Evolutionary conservation across 2,113 vertebrate species (phyloP).

Genomic region (Ceyx cyanopectus): DNA sequence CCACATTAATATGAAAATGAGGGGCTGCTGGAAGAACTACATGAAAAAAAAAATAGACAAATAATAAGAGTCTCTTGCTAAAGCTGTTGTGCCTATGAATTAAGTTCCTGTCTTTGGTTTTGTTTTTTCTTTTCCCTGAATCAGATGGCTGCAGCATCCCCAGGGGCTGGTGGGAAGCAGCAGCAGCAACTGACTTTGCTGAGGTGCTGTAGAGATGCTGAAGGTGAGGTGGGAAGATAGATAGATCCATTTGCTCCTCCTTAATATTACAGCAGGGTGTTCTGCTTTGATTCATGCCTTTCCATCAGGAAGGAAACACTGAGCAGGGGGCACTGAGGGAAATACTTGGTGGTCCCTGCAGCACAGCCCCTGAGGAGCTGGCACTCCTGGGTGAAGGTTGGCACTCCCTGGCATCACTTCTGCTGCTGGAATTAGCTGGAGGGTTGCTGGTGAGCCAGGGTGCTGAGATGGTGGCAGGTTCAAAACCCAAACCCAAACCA

Average conservation of each 20-base stretch:
- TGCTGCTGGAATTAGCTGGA: neutral
- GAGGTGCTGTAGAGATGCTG: neutral
- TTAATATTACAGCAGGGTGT: neutral
- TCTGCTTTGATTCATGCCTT: neutral
- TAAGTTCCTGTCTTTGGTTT: slow-evolving; percentile 34
- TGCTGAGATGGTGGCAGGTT: too few relatives aligned
- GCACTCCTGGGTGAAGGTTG: neutral
- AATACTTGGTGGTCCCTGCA: neutral
- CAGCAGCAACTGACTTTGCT: slow-evolving; percentile 18
- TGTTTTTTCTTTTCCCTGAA: slow-evolving; percentile 54
- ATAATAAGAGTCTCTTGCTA: neutral
- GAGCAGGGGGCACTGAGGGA: neutral
- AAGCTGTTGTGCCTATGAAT: slow-evolving; percentile 27
- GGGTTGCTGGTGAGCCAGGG: neutral
- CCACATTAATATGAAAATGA: slow-evolving; percentile 55
- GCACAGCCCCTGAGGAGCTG: neutral
- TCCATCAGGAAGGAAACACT: neutral
- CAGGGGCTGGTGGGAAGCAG: neutral
- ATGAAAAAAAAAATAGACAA: slow-evolving; percentile 26
- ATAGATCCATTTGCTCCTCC: neutral
- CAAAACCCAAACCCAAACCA: too few relatives aligned
- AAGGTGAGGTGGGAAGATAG: neutral
- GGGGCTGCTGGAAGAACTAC: slow-evolving; percentile 36
- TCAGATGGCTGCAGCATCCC: slow-evolving; percentile 24
- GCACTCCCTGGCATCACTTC: neutral